These are phyloP conservation scores for Coptodon rendalli DNA, from an alignment of 2,113 vertebrate species.

Conservation along the genomic window DNA sequence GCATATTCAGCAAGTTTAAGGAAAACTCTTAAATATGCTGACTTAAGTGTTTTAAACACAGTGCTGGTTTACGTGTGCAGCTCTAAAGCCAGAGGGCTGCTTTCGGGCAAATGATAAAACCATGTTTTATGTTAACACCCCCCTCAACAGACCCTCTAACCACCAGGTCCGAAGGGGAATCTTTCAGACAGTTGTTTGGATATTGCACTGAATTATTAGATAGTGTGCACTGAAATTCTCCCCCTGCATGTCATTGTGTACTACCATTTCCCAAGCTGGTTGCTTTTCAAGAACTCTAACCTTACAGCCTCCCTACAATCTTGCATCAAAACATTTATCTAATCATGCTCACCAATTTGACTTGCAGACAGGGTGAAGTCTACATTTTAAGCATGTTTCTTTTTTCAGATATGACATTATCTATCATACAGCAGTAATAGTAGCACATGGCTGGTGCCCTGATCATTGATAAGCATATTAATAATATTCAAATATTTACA, in stretches of 20 bases:
- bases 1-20: slow-evolving; percentile 49
- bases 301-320: background rate
- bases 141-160: background rate
- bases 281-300: background rate
- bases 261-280: background rate
- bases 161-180: background rate
- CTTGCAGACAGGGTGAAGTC: background rate
- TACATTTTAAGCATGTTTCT: background rate
- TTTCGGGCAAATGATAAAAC: slow-evolving; percentile 50
- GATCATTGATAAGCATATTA: background rate
- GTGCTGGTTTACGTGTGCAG: slow-evolving; percentile 34
- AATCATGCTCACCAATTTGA: background rate
- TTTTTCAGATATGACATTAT: background rate
- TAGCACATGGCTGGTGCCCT: background rate
- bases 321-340: background rate
- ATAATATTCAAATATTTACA: background rate
- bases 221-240: background rate
- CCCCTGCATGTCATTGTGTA: background rate
- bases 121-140: slow-evolving; percentile 36
- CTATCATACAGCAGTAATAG: background rate
- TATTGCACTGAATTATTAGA: background rate
- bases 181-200: background rate
- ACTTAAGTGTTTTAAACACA: slow-evolving; percentile 36
- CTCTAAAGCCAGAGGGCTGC: slow-evolving; percentile 37
- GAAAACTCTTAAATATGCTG: slow-evolving; percentile 50